Conservation (phyloP, 2,888 invertebrate genomes). For the Sinelater perroti region DNA sequence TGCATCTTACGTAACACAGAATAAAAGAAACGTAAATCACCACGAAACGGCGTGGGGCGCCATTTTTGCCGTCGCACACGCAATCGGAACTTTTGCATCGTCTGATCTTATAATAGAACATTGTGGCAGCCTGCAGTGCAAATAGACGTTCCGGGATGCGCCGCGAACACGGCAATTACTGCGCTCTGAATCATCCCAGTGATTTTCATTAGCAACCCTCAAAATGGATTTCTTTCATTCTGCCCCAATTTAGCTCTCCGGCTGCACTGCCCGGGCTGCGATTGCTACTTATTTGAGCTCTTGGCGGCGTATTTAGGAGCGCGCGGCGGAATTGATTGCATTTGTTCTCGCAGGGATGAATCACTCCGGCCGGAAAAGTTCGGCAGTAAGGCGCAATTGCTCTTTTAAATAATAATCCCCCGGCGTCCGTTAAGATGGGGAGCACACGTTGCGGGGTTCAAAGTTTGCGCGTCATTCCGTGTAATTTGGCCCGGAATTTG, state of each 20-base stretch:
- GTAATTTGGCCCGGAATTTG: neutral
- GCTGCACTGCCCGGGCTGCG: conserved; percentile 24
- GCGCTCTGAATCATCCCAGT: conserved; percentile 36
- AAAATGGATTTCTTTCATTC: conserved; percentile 37
- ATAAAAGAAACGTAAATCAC: too few relatives aligned
- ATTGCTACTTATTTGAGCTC: conserved; percentile 31
- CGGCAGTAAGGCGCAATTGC: neutral
- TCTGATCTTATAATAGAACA: too few relatives aligned
- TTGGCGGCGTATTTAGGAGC: conserved; percentile 26
- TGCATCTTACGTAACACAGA: neutral
- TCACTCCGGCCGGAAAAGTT: conserved; percentile 24
- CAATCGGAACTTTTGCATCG: too few relatives aligned
- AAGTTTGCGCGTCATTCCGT: neutral
- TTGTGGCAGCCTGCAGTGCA: neutral
- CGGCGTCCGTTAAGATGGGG: conserved; percentile 7
- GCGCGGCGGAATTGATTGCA: conserved; percentile 24
- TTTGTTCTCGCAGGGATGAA: conserved; percentile 19
- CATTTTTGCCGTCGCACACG: neutral
- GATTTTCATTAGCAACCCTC: conserved; percentile 38
- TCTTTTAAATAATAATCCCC: conserved; percentile 16
- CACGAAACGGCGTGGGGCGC: too few relatives aligned
- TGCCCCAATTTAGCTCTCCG: conserved; percentile 34
- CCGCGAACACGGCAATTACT: conserved; percentile 31
- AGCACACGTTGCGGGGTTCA: neutral
- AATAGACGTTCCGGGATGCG: neutral